phyloP scores from a whole-genome alignment of 2,888 invertebrate species.

The Metallyticus violacea region DNA sequence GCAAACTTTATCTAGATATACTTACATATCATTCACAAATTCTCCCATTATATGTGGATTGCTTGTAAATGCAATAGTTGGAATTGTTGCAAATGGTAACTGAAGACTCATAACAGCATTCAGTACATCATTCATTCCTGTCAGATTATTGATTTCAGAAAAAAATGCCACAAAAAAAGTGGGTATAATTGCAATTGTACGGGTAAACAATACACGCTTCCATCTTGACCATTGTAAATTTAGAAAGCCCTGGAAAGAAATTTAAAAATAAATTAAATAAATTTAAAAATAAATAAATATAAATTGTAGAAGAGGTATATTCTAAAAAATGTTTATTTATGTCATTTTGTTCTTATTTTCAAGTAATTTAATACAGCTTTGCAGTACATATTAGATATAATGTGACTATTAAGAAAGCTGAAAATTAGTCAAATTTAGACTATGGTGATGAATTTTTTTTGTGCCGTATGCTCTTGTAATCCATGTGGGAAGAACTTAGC shows the following conservation, averaged over 20 bases:
- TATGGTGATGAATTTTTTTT: too few species aligned
- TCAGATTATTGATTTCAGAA: constrained; percentile 65
- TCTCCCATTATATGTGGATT: constrained; percentile 77
- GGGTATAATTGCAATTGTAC: constrained; percentile 75
- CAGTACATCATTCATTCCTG: constrained; percentile 78
- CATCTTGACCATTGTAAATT: constrained; percentile 82
- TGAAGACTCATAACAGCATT: constrained; percentile 87
- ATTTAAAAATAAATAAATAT: not conserved
- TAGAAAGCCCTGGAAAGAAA: constrained; percentile 64
- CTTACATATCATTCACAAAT: constrained; percentile 76
- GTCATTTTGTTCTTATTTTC: too few species aligned
- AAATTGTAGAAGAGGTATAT: too few species aligned
- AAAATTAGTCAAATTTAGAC: too few species aligned
- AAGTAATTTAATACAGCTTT: too few species aligned
- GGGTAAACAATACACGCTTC: constrained; percentile 81
- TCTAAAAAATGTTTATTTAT: too few species aligned
- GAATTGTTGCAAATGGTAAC: constrained; percentile 82
- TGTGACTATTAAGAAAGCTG: too few species aligned
- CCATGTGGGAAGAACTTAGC: too few species aligned
- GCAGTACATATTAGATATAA: too few species aligned
- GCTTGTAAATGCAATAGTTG: constrained; percentile 83
- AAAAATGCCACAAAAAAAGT: constrained; percentile 70
- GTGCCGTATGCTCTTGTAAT: too few species aligned
- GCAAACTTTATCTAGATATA: constrained; percentile 37
- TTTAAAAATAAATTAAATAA: not conserved